These are phyloP conservation scores for Pseudorectes ferrugineus DNA, from an alignment of 2,113 vertebrate species.

Conservation along the genomic window DNA sequence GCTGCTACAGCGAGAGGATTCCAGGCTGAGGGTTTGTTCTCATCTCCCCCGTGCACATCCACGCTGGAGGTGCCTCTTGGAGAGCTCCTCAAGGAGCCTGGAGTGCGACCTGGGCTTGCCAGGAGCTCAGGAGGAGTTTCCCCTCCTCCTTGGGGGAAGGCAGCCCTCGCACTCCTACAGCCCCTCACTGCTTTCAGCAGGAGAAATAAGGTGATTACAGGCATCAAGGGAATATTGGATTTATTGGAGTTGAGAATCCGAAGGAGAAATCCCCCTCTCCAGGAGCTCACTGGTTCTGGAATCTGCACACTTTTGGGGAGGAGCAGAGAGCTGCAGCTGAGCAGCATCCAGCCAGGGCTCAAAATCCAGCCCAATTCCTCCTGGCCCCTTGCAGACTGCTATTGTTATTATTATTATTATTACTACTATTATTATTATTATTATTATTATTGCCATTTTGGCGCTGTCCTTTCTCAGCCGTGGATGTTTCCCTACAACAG, in stretches of 20 bases:
- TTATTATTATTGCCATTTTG: not conserved
- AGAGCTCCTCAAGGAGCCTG: not conserved
- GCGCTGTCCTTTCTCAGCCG: not conserved
- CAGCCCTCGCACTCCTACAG: not conserved
- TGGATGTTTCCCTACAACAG: not conserved
- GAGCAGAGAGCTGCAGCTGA: not conserved
- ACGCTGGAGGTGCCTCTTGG: not conserved
- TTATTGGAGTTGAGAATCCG: not conserved
- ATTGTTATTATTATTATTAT: not conserved
- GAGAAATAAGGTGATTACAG: not conserved
- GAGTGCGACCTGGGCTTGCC: not conserved
- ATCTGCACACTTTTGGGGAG: accelerated
- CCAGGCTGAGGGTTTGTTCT: not conserved
- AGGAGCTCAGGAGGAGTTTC: not conserved
- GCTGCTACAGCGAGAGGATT: not conserved
- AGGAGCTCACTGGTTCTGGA: not conserved
- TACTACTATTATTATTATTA: not conserved
- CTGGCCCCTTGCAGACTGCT: not conserved
- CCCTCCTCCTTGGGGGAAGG: not conserved
- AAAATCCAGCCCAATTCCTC: not conserved
- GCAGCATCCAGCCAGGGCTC: not conserved
- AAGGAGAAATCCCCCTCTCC: not conserved
- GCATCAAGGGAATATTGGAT: not conserved
- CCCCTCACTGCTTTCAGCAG: not conserved
- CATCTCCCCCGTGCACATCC: not conserved